Percentiles rank a stretch among this genome's conserved stretches.
Conservation (phyloP, 2,797 vertebrate species). For the Hozukius guyotensis region DNA sequence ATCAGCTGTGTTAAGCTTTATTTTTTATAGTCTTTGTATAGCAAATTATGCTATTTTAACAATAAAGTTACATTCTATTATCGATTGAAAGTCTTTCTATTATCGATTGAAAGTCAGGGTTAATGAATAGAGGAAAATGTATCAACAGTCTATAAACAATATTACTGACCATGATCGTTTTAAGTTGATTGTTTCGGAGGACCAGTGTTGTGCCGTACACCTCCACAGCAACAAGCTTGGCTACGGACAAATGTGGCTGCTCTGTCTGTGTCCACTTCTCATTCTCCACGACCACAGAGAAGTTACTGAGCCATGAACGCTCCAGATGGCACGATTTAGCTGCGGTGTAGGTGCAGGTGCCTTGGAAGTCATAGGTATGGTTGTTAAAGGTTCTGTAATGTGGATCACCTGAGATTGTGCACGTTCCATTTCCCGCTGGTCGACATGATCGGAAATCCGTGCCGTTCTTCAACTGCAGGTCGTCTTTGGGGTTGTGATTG, state of each 20-base stretch:
- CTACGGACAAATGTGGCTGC: slow-evolving; percentile 24
- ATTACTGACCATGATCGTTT: slow-evolving; percentile 26
- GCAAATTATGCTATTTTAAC: background rate
- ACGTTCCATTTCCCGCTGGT: slow-evolving; percentile 11
- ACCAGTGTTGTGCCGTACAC: slow-evolving; percentile 45
- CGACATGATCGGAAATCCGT: background rate
- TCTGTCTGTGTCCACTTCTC: slow-evolving; percentile 28
- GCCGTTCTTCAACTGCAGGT: slow-evolving; percentile 47
- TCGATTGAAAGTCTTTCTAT: background rate
- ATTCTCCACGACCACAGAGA: slow-evolving; percentile 58
- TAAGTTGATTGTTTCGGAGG: slow-evolving; percentile 30
- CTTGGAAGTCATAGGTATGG: slow-evolving; percentile 43
- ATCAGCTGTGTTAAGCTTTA: background rate
- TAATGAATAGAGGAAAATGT: background rate
- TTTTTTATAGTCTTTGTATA: background rate
- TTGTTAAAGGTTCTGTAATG: slow-evolving; percentile 58
- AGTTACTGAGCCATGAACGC: slow-evolving; percentile 22
- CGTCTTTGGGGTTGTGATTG: slow-evolving; percentile 71
- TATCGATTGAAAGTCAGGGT: background rate
- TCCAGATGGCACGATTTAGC: slow-evolving; percentile 36
- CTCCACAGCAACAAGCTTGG: slow-evolving; percentile 45
- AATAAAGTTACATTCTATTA: background rate
- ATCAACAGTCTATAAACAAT: background rate
- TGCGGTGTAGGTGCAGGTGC: slow-evolving; percentile 59
- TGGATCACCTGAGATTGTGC: slow-evolving; percentile 50